Evolutionary conservation across 2,113 vertebrate species (phyloP).

Genomic region (Nothoprocta pentlandii): DNA sequence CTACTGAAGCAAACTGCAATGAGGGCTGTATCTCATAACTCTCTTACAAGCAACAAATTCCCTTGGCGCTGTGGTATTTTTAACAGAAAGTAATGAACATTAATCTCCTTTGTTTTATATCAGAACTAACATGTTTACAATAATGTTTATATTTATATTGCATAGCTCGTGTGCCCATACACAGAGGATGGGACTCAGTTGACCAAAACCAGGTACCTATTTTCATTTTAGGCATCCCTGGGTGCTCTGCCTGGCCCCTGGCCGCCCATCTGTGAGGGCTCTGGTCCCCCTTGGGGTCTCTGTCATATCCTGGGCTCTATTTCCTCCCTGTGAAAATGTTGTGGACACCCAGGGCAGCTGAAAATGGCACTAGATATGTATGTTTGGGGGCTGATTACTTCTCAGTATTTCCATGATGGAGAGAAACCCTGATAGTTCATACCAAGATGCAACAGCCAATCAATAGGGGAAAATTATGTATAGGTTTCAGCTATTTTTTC

Average conservation of each 20-base stretch:
- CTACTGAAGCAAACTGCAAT: conserved; percentile 29
- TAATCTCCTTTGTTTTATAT: conserved; percentile 62
- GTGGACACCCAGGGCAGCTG: background rate
- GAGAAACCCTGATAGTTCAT: background rate
- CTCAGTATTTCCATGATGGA: background rate
- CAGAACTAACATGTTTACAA: conserved; percentile 21
- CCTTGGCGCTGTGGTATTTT: background rate
- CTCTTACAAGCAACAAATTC: conserved; percentile 25
- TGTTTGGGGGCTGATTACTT: background rate
- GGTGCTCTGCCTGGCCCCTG: background rate
- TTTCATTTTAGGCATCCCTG: background rate
- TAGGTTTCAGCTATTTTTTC: background rate
- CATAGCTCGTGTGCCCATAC: background rate
- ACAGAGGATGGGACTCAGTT: background rate
- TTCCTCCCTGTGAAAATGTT: background rate
- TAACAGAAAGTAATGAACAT: conserved; percentile 49
- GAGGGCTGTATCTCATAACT: background rate
- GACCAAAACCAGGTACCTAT: fast-evolving
- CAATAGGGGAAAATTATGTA: background rate
- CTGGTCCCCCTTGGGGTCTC: background rate
- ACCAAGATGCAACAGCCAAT: background rate
- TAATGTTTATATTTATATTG: background rate
- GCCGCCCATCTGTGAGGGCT: background rate
- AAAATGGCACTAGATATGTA: background rate
- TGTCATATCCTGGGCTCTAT: background rate